Base-by-base conservation (phyloP, 2,797 vertebrate species). In the Carcharodon carcharias region DNA sequence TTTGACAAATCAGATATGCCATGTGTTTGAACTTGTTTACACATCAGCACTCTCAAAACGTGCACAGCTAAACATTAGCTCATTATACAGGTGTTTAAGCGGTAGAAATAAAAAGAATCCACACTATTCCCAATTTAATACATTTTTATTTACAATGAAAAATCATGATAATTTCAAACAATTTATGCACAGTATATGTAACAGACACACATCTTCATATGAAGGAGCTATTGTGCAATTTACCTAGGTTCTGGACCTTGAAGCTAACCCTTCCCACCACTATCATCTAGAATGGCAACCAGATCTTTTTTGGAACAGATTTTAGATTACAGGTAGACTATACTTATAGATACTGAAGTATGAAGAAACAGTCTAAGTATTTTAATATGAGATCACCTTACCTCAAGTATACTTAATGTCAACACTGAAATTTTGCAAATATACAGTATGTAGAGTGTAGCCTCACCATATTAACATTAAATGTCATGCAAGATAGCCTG, bases 351-450 rank as follows among this genome's bases (percentile, higher is more conserved):
- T 98, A 97, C 98, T 98, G 98, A 98, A 98, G 97, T 98, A 98
- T 97, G 98, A 98, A 98, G 98, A 97, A 97, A 98, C 67, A 97
- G 97, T 97, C 96, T 97, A 98, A 98, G 97, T 98, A 98, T 97
- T 98, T 97, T 97, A 98, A 98, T 98, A 98, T 98, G 98, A 99
- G 98, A 98, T 97, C 98, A 99, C 98, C 99, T 98, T 98, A 98
- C 98, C 98, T 98, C 97, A 98, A 98, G 98, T 98, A 98, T 77
- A 95, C n/a, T 95, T 95, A 95, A 97, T 97, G 98, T 98, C 98
- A 97, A 98, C 97, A 98, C 97, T 97, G 98, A 99, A 98, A 98
- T 97, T 98, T 98, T 98, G 98, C 97, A 98, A 98, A 98, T 98
- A 98, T 98, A 98, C 98, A 98, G 98, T 97, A 98, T 97, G 98